Evolutionary conservation across 1,140 invertebrate species (phyloP).

Genomic region (Frieseomelitta varia): DNA sequence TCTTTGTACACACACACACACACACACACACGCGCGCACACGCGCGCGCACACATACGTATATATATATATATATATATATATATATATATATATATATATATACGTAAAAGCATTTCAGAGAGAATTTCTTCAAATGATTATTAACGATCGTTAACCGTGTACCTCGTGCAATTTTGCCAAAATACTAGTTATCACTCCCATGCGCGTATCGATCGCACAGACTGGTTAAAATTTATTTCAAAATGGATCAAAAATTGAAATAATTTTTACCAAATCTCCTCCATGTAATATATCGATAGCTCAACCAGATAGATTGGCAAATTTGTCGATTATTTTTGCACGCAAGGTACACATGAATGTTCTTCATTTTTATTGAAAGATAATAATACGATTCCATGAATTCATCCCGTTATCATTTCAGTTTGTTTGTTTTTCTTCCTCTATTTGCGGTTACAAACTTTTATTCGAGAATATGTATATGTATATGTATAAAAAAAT

Average conservation of each 20-base stretch:
- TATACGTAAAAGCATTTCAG: slow-evolving; percentile 3
- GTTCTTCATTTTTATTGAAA: slow-evolving; percentile 5
- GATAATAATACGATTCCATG: background rate
- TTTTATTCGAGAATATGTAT: background rate
- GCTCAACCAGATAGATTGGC: slow-evolving; percentile 27
- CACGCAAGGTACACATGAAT: slow-evolving; percentile 1
- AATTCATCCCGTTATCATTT: background rate
- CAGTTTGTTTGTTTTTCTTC: background rate
- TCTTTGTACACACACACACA: slow-evolving; percentile 13
- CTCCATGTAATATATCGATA: background rate
- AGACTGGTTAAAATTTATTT: slow-evolving; percentile 80
- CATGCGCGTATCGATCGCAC: background rate
- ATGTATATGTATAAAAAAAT: background rate
- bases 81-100: background rate
- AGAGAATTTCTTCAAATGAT: background rate
- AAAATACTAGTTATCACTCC: slow-evolving; percentile 32
- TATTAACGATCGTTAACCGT: background rate
- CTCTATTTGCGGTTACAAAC: background rate
- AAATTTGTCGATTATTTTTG: slow-evolving; percentile 10
- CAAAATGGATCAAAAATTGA: slow-evolving; percentile 81
- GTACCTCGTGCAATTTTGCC: slow-evolving; percentile 20
- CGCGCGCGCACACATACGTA: too few relatives aligned
- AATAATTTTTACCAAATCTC: slow-evolving; percentile 79
- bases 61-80: too few relatives aligned
- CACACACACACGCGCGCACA: too few relatives aligned